Conservation (phyloP, 2,113 vertebrate genomes). For the Vidua chalybeata region DNA sequence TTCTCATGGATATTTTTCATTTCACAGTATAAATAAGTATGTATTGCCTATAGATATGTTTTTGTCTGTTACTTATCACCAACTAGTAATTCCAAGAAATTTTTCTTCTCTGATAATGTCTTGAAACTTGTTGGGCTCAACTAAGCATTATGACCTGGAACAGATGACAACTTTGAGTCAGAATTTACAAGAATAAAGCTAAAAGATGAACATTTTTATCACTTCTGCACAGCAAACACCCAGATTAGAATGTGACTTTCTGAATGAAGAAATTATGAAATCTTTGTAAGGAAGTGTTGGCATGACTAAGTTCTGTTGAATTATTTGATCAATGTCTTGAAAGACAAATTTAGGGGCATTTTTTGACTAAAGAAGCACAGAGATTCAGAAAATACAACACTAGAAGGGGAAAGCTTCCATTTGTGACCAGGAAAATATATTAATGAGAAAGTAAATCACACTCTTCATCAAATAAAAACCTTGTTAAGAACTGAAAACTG, state of each 20-base stretch:
- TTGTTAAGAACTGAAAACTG: not conserved
- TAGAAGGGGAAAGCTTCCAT: not conserved
- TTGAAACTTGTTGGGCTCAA: not conserved
- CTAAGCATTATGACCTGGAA: not conserved
- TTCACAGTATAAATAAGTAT: not conserved
- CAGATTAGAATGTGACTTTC: not conserved
- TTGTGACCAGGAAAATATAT: not conserved
- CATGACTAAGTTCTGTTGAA: not conserved
- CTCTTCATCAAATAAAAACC: not conserved
- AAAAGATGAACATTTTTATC: not conserved
- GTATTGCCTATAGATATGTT: not conserved
- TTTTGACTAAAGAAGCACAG: not conserved
- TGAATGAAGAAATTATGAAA: not conserved
- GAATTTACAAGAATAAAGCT: constrained; percentile 1
- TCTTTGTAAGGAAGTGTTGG: not conserved
- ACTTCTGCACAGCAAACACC: not conserved
- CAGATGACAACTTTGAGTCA: not conserved
- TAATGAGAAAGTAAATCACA: not conserved
- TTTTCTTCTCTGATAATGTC: not conserved
- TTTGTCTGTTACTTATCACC: not conserved
- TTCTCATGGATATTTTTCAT: not conserved
- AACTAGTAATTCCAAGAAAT: not conserved
- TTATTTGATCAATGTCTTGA: not conserved
- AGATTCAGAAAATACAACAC: not conserved
- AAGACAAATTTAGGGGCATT: not conserved